Base-by-base conservation (phyloP, 1,140 invertebrate species). In the Metaphire vulgaris region DNA sequence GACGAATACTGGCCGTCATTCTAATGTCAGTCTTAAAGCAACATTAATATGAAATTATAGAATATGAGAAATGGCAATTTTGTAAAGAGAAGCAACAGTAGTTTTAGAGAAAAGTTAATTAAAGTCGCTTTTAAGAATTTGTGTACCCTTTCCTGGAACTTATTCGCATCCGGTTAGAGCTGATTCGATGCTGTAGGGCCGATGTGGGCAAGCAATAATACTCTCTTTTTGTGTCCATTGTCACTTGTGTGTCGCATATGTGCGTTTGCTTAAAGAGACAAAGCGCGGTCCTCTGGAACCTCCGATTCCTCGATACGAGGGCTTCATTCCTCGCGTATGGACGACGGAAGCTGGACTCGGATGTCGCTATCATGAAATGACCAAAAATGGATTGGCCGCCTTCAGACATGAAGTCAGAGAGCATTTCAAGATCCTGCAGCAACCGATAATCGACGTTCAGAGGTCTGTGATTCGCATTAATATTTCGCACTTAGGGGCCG, bases 251-350 rank as follows among this genome's bases (percentile, higher is more conserved):
- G 6, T 56, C 6, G 41, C 41, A 56, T 12, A 56, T 56, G 6
- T 56, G 6, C 21, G 21, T 56, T 56, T 6, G 41, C 21, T 33
- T 76, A 1, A 30, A 81, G 80, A 78, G 33, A 75, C 77, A 21
- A 77, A 69, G 29, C 69, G 79, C 2, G 30, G n/a, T 16, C 26
- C 33, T 33, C 1, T 80, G 33, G 86, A 87, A 72, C 81, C 86
- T 15, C 86, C 85, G 12, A 85, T 87, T 1, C 86, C 86, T 73
- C 85, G 86, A 26, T 87, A 87, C 80, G 78, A 80, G 75, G 86
- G 86, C 28, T 87, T 81, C 74, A 81, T 87, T 16, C 86, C 86
- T 2, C 80, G 82, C 72, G 81, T 86, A 14, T 79, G 81, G 69
- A 80, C 83, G 21, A 86, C 85, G 21, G 84, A 86, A 72, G 68